Percentiles rank a stretch among this genome's conserved stretches.
Evolutionary conservation across 2,888 invertebrate species (phyloP).

Genomic region (Scaptomyza tumidula): DNA sequence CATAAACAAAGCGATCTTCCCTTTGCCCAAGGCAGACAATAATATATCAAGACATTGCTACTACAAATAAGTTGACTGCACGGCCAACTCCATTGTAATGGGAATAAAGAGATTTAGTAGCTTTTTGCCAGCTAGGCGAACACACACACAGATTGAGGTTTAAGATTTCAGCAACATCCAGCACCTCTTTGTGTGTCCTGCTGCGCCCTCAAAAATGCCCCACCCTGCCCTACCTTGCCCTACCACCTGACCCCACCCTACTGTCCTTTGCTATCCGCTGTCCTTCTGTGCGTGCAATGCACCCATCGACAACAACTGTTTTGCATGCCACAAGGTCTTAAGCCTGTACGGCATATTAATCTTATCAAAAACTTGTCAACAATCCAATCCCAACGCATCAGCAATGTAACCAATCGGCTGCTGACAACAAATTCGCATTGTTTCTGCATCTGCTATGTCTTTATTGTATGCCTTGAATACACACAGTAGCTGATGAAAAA

Average conservation of each 20-base stretch:
- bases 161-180: slow-evolving; percentile 37
- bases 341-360: slow-evolving; percentile 72
- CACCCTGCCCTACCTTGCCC: neutral
- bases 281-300: slow-evolving; percentile 76
- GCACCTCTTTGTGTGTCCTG: slow-evolving; percentile 34
- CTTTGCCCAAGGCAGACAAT: slow-evolving; percentile 51
- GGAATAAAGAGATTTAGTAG: slow-evolving; percentile 79
- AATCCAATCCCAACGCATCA: slow-evolving; percentile 54
- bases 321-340: slow-evolving; percentile 64
- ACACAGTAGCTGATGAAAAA: slow-evolving; percentile 6
- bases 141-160: slow-evolving; percentile 31
- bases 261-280: slow-evolving; percentile 18
- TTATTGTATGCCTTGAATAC: slow-evolving; percentile 37
- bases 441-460: slow-evolving; percentile 57
- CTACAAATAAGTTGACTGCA: slow-evolving; percentile 70
- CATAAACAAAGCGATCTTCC: slow-evolving; percentile 60
- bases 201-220: slow-evolving; percentile 22
- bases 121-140: slow-evolving; percentile 45
- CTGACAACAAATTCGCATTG: slow-evolving; percentile 73
- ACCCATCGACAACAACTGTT: slow-evolving; percentile 57
- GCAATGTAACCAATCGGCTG: slow-evolving; percentile 10
- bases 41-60: slow-evolving; percentile 76
- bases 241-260: neutral
- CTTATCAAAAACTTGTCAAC: slow-evolving; percentile 80
- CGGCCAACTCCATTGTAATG: slow-evolving; percentile 53